phyloP scores from a whole-genome alignment of 2,113 vertebrate species.

The Monopterus albus region DNA sequence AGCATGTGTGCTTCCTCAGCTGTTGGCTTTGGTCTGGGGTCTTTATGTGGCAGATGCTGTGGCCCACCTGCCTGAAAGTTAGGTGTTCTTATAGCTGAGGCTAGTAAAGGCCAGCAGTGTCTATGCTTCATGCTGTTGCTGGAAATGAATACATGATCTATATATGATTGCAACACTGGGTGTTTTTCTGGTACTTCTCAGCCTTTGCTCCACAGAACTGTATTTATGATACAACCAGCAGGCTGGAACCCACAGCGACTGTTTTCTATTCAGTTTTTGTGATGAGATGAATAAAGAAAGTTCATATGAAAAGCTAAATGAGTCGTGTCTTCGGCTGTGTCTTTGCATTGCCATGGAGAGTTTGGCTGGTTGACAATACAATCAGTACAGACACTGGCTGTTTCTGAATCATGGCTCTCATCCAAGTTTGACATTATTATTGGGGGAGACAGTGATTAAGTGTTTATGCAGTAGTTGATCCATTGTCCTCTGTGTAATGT shows the following conservation, averaged over 20 bases:
- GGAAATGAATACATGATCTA: background rate
- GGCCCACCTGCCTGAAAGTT: constrained; percentile 36
- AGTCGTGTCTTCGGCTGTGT: no score
- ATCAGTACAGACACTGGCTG: constrained; percentile 10
- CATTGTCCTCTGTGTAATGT: background rate
- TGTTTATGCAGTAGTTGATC: constrained; percentile 1
- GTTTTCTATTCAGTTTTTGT: constrained; percentile 4
- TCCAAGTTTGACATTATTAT: constrained; percentile 14
- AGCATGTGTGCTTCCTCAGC: constrained; percentile 55
- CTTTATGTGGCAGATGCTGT: constrained; percentile 18
- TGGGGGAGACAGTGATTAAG: constrained; percentile 24
- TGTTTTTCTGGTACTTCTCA: background rate
- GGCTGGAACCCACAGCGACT: background rate
- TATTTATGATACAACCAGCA: background rate
- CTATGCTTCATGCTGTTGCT: background rate
- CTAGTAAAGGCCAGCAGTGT: background rate
- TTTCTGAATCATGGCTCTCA: constrained; percentile 13
- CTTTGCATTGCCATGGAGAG: constrained; percentile 47
- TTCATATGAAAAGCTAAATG: constrained; percentile 29
- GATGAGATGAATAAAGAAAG: constrained; percentile 17
- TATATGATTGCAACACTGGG: background rate
- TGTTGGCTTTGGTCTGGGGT: constrained; percentile 43
- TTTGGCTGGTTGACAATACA: constrained; percentile 41
- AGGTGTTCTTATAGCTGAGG: background rate
- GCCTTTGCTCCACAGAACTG: no score